Conservation (phyloP, 2,113 vertebrate species). For the Tonatia bakeri region DNA sequence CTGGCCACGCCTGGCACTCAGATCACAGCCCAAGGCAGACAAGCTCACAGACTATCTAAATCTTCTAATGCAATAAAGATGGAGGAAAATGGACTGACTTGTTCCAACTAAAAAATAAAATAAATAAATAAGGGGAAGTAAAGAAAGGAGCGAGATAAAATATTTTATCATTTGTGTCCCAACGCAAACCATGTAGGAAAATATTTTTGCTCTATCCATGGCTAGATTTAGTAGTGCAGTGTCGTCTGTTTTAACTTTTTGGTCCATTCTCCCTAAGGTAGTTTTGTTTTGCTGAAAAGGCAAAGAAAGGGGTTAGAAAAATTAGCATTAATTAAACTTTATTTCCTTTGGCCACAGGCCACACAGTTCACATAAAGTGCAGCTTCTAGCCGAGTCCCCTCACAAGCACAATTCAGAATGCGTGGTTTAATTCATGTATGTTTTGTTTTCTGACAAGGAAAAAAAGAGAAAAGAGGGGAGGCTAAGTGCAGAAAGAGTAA, state of each 20-base stretch:
- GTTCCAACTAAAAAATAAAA: conserved; percentile 30
- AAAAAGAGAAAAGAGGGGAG: background rate
- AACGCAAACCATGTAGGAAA: conserved; percentile 33
- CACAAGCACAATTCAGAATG: conserved; percentile 71
- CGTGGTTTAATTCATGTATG: conserved; percentile 71
- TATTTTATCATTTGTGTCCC: conserved; percentile 42
- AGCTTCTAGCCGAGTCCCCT: conserved; percentile 67
- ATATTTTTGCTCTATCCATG: conserved; percentile 60
- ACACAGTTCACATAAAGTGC: conserved; percentile 82
- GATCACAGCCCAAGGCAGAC: background rate
- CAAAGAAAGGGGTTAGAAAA: conserved; percentile 78
- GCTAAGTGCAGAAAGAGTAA: background rate
- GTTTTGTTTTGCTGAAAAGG: conserved; percentile 80
- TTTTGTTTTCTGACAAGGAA: conserved; percentile 62
- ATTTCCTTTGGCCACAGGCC: conserved; percentile 81
- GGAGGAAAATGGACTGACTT: conserved; percentile 1
- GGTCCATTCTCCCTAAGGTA: conserved; percentile 77
- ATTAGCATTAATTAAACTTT: conserved; percentile 84
- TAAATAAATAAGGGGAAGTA: background rate
- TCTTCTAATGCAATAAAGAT: conserved; percentile 43
- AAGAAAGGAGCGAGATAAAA: conserved; percentile 1
- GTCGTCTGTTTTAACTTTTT: conserved; percentile 68
- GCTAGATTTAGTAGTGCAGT: conserved; percentile 73
- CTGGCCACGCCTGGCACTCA: background rate
- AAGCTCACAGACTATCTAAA: background rate